Evolutionary conservation across 2,888 invertebrate genomes (phyloP), one percentile per base, ranked within the genome.

Genomic region (Achlya flavicornis): DNA sequence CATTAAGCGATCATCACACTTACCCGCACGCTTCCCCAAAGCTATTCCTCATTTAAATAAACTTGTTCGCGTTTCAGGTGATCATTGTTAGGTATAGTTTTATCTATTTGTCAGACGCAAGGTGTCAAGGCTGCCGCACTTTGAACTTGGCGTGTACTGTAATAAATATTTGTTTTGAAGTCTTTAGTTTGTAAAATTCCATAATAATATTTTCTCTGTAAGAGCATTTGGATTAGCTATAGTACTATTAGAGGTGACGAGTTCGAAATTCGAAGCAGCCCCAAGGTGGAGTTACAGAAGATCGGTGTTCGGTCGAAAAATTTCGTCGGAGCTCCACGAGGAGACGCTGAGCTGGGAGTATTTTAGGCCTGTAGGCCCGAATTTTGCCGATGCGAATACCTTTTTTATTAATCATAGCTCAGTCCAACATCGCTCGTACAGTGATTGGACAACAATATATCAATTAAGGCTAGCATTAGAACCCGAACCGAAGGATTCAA

Each of bases 61-160:
- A 46, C 46, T n/a, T 46, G 5, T 53, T 8, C 53, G 53, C 19
- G 53, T 53, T 19, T 16, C 48, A 48, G 48, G n/a, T 46, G 46
- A 53, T 53, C 48, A 53, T 53, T 16, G 46, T n/a, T 10, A 8
- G 2, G 19, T 53, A 53, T 53, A 8, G 19, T 16, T 16, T 48
- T 43, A 46, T 46, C 46, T 46, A 19, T 10, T 16, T 10, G n/a
- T 19, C 19, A 19, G 19, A n/a, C 5, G 53, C n/a, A 19, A 53
- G 53, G 19, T 53, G 53, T 53, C 53, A 53, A 53, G 53, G 53
- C 10, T 10, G 3, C 53, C 53, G 53, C 53, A 53, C 53, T 53
- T 53, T 53, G 53, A 53, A 53, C 53, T 48, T n/a, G 14, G 7
- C 16, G 48, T 16, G n/a, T 14, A 43, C 38, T 7, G 38, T 43